These are phyloP conservation scores for Diadromus collaris DNA, from an alignment of 2,888 invertebrate species.

Conservation along the genomic window DNA sequence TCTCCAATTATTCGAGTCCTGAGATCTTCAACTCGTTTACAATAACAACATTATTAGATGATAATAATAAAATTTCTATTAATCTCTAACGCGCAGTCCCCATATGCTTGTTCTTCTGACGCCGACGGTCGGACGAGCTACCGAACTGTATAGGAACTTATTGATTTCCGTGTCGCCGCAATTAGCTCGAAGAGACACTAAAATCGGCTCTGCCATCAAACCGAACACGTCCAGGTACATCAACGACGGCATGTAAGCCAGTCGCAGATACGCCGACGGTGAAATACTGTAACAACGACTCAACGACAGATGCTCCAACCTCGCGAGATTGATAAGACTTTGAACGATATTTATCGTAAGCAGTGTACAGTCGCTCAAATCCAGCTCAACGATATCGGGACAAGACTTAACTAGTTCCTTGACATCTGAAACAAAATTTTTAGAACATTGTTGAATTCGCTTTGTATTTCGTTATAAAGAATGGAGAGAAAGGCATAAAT, in stretches of 20 bases:
- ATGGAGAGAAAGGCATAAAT: not conserved
- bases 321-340: slow-evolving; percentile 82
- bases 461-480: not conserved
- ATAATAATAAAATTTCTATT: slow-evolving; percentile 9
- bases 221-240: slow-evolving; percentile 92
- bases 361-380: slow-evolving; percentile 92
- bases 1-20: slow-evolving; percentile 16
- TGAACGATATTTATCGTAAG: slow-evolving; percentile 85
- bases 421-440: slow-evolving; percentile 83
- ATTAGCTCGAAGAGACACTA: slow-evolving; percentile 80
- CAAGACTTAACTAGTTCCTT: slow-evolving; percentile 85
- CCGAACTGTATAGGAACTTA: slow-evolving; percentile 90
- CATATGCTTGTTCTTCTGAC: slow-evolving; percentile 93
- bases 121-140: slow-evolving; percentile 95
- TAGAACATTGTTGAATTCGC: not conserved
- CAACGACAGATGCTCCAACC: slow-evolving; percentile 88
- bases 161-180: slow-evolving; percentile 86
- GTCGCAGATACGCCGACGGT: slow-evolving; percentile 84
- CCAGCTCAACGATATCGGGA: slow-evolving; percentile 89
- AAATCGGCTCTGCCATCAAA: slow-evolving; percentile 84
- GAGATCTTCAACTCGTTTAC: slow-evolving; percentile 42
- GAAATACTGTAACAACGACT: slow-evolving; percentile 92
- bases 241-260: slow-evolving; percentile 85
- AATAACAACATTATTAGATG: not conserved
- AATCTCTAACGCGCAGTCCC: slow-evolving; percentile 92